Percentiles rank a stretch among this genome's conserved stretches.
Evolutionary conservation across 1,140 invertebrate genomes (phyloP).

Genomic region (Drosophila leontia): DNA sequence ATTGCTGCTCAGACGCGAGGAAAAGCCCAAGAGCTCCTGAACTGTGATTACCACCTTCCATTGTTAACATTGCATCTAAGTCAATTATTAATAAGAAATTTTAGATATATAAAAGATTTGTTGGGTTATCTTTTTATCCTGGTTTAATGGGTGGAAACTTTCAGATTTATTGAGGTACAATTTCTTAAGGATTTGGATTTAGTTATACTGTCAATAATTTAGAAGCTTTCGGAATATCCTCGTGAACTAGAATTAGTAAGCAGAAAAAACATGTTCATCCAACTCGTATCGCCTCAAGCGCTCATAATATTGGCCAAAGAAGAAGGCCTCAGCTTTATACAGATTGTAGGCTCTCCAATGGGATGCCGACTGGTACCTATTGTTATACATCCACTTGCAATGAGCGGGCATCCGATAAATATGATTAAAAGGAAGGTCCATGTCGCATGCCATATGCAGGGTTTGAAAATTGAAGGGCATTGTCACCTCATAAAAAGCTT

Average conservation of each 20-base stretch:
- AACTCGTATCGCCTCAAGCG: background rate
- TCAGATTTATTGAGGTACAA: background rate
- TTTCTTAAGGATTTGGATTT: background rate
- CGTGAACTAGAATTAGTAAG: too few relatives aligned
- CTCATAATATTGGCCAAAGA: background rate
- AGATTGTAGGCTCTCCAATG: background rate
- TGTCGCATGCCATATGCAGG: background rate
- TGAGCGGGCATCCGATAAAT: background rate
- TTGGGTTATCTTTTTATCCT: background rate
- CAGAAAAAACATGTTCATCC: background rate
- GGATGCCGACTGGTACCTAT: background rate
- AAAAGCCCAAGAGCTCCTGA: slow-evolving; percentile 61
- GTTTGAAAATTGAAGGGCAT: background rate
- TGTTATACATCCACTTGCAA: background rate
- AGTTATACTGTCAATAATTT: background rate
- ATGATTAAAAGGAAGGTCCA: background rate
- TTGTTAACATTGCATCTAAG: slow-evolving; percentile 32
- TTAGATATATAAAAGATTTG: slow-evolving; percentile 10
- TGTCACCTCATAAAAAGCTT: rapidly evolving
- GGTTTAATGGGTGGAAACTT: background rate
- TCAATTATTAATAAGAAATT: slow-evolving; percentile 43
- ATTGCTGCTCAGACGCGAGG: slow-evolving; percentile 44
- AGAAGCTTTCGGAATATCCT: background rate
- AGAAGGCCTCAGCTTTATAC: background rate
- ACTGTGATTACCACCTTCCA: slow-evolving; percentile 63